Conservation (phyloP, 1,140 invertebrate genomes). For the Zaprionus capensis region DNA sequence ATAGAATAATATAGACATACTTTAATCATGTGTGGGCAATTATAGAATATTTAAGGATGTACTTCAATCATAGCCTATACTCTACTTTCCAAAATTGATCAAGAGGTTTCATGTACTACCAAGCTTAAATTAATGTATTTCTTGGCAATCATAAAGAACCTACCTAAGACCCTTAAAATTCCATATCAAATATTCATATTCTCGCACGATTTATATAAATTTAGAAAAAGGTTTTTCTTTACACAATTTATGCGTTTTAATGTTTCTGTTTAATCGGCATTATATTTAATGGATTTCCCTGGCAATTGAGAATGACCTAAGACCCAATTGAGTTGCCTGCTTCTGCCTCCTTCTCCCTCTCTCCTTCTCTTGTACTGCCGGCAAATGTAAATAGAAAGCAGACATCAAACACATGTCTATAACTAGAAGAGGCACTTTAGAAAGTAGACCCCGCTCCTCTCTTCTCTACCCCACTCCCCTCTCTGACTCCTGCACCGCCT, state of each 20-base stretch:
- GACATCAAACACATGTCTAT: conserved; percentile 48
- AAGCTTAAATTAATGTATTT: conserved; percentile 13
- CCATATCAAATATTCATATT: background rate
- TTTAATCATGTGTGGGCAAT: too few species aligned
- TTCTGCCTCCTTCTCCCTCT: background rate
- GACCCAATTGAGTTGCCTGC: conserved; percentile 4
- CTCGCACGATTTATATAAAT: background rate
- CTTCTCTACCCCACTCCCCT: background rate
- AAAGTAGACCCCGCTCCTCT: background rate
- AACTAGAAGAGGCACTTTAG: conserved; percentile 33
- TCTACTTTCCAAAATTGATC: background rate
- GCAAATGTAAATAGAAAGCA: conserved; percentile 50
- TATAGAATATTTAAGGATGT: too few species aligned
- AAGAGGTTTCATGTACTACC: background rate
- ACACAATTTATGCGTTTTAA: background rate
- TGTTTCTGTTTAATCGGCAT: background rate
- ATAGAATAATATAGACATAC: too few species aligned
- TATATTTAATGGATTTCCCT: background rate
- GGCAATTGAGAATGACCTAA: conserved; percentile 4
- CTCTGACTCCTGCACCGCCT: background rate
- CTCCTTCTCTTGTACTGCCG: background rate
- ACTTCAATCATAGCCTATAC: background rate
- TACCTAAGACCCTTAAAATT: background rate
- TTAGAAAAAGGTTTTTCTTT: background rate
- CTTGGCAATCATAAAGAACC: conserved; percentile 6